These are phyloP conservation scores for Lasioglossum pauxillum DNA, from an alignment of 2,888 invertebrate species.

Conservation along the genomic window DNA sequence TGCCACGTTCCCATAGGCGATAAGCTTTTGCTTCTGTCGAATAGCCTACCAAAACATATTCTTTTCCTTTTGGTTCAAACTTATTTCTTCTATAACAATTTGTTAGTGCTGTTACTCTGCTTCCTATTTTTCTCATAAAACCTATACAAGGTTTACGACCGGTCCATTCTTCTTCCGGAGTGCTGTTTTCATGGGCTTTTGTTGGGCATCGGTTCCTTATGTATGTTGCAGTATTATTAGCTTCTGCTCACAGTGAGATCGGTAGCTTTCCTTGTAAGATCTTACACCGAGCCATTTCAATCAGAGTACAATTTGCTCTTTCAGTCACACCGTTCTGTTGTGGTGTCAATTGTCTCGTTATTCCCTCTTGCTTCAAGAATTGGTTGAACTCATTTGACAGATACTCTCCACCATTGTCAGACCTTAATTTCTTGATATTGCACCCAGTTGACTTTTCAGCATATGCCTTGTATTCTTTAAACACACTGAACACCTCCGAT, in stretches of 20 bases:
- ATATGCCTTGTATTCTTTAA: not conserved
- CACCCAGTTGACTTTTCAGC: not conserved
- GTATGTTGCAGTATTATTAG: not conserved
- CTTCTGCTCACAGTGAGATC: not conserved
- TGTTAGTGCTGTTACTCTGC: not conserved
- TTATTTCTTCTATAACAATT: not conserved
- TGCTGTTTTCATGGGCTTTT: not conserved
- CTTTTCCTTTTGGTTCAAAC: not conserved
- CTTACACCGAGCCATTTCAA: slow-evolving; percentile 10
- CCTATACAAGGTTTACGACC: not conserved
- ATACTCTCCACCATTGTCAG: slow-evolving; percentile 1
- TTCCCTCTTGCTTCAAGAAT: not conserved
- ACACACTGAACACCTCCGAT: not conserved
- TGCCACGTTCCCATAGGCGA: too few relatives aligned
- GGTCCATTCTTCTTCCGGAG: not conserved
- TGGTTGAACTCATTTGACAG: not conserved
- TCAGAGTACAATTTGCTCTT: not conserved
- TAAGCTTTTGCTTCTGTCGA: too few relatives aligned
- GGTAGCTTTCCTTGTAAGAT: not conserved
- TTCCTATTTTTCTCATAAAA: not conserved
- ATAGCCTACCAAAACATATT: not conserved
- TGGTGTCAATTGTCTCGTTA: slow-evolving; percentile 6
- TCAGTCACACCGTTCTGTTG: slow-evolving; percentile 17
- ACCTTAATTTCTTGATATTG: not conserved
- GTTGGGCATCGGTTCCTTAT: slow-evolving; percentile 7